Conservation (phyloP, 2,888 invertebrate species). For the Oxyteleia sp. region DNA sequence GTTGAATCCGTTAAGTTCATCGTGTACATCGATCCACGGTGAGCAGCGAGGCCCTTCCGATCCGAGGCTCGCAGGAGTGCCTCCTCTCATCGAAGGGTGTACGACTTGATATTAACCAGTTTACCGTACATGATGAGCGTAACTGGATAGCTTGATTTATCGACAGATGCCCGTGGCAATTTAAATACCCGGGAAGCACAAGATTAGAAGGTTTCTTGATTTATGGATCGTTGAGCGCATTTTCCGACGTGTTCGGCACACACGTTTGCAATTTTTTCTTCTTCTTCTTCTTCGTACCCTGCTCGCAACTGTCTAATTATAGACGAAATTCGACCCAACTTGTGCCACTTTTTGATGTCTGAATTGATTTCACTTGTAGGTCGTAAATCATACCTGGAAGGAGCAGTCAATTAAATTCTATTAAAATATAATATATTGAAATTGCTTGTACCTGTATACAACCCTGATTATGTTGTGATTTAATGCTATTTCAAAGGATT, state of each 20-base stretch:
- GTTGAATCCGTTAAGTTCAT: constrained; percentile 77
- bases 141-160: constrained; percentile 72
- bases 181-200: constrained; percentile 71
- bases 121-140: constrained; percentile 73
- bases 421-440: too few relatives aligned
- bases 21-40: constrained; percentile 57
- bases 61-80: constrained; percentile 55
- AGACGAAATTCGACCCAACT: too few relatives aligned
- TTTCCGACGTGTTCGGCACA: constrained; percentile 47
- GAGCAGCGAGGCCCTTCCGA: constrained; percentile 38
- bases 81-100: constrained; percentile 63
- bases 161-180: constrained; percentile 67
- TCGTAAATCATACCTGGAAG: too few relatives aligned
- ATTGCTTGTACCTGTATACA: too few relatives aligned
- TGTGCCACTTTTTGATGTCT: too few relatives aligned
- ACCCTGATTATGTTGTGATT: too few relatives aligned
- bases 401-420: too few relatives aligned
- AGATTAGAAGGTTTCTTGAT: constrained; percentile 60
- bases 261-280: constrained; percentile 14
- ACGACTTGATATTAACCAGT: constrained; percentile 72
- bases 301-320: neutral
- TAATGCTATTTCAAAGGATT: too few relatives aligned
- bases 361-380: too few relatives aligned
- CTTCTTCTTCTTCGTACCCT: neutral
- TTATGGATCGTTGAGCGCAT: constrained; percentile 57